phyloP scores from a whole-genome alignment of 2,888 invertebrate species.

The Sylvicola cinctus region DNA sequence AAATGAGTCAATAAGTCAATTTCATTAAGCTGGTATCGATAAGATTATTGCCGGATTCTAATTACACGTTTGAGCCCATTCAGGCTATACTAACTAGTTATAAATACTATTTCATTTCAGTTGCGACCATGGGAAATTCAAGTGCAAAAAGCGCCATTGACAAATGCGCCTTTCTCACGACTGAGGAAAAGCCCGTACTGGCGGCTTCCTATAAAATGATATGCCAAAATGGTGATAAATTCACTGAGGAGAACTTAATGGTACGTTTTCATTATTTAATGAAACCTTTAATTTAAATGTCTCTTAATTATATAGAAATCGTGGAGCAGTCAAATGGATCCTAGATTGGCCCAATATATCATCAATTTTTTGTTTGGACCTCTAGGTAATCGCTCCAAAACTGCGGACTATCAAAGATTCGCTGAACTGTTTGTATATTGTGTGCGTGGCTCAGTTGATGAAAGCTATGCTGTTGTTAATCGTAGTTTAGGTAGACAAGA shows the following conservation, averaged over 20 bases:
- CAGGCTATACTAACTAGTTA: too few relatives aligned
- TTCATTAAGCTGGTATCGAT: too few relatives aligned
- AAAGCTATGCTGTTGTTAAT: constrained; percentile 34
- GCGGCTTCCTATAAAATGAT: constrained; percentile 38
- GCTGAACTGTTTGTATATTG: constrained; percentile 48
- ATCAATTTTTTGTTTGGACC: constrained; percentile 44
- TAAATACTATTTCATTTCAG: too few relatives aligned
- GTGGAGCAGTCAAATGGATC: constrained; percentile 48
- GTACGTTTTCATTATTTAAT: constrained; percentile 24
- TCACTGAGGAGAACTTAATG: constrained; percentile 43
- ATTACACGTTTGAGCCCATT: too few relatives aligned
- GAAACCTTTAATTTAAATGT: too few relatives aligned
- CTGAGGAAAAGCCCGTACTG: constrained; percentile 40
- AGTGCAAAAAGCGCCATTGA: constrained; percentile 44
- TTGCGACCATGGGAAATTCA: constrained; percentile 41
- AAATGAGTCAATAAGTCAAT: too few relatives aligned
- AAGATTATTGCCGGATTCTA: too few relatives aligned
- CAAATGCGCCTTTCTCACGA: constrained; percentile 39
- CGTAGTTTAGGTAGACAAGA: constrained; percentile 35
- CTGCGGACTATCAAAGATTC: constrained; percentile 39
- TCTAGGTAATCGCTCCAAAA: constrained; percentile 27
- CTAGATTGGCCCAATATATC: constrained; percentile 41
- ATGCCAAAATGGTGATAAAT: constrained; percentile 40
- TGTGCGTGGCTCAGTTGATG: constrained; percentile 44
- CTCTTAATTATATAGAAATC: constrained; percentile 31